A percentile compares a stretch with the other conserved stretches of the same genome.
Conservation (phyloP, 2,797 vertebrate genomes). For the Melanitta fusca region DNA sequence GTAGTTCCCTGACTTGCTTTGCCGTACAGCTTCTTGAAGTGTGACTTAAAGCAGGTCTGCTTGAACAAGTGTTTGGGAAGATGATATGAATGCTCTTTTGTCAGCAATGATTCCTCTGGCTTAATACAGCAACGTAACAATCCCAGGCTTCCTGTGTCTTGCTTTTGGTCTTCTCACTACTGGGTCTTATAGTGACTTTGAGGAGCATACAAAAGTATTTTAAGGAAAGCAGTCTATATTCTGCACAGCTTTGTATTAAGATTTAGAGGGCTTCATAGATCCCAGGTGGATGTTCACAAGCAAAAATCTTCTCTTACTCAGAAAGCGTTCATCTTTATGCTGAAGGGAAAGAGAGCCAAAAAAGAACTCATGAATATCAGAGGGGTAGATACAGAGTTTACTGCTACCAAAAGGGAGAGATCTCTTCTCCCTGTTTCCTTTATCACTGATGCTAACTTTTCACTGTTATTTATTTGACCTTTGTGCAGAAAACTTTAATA, state of each 20-base stretch:
- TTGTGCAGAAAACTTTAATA: background rate
- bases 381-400: background rate
- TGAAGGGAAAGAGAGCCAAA: background rate
- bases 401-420: background rate
- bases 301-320: background rate
- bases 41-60: background rate
- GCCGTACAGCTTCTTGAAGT: background rate
- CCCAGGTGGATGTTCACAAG: background rate
- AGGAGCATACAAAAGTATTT: background rate
- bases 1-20: background rate
- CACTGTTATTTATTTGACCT: background rate
- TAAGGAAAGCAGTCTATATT: background rate
- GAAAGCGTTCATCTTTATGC: background rate
- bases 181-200: background rate
- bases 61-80: background rate
- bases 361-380: no score
- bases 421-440: background rate
- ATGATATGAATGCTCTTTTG: fast-evolving
- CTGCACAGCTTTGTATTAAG: background rate
- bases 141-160: background rate
- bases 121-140: background rate
- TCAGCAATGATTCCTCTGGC: background rate
- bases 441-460: background rate
- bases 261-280: background rate
- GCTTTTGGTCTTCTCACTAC: background rate